These are phyloP conservation scores for Calliphora vicina DNA, from an alignment of 1,140 invertebrate genomes.

Conservation along the genomic window DNA sequence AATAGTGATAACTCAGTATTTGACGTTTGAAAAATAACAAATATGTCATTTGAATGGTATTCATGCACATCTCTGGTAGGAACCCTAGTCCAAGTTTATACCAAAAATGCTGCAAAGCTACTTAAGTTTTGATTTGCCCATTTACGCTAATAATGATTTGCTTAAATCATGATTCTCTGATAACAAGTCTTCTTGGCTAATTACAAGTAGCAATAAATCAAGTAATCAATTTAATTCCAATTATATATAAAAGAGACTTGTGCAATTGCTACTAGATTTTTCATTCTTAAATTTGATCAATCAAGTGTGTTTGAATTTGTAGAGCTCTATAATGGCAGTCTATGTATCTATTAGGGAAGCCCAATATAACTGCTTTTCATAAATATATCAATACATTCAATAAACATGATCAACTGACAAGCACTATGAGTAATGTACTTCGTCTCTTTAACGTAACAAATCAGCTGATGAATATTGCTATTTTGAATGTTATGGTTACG, in stretches of 20 bases:
- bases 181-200: constrained; percentile 23
- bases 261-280: too few species aligned
- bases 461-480: too few species aligned
- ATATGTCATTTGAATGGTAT: neutral
- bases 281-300: neutral
- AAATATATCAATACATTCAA: too few species aligned
- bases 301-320: neutral
- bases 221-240: constrained; percentile 64
- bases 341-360: too few species aligned
- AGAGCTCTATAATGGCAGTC: neutral
- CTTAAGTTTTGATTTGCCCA: neutral
- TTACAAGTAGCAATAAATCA: constrained; percentile 63
- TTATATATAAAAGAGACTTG: constrained; percentile 50
- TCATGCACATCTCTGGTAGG: neutral
- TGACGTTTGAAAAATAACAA: neutral
- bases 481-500: too few species aligned
- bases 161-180: too few species aligned
- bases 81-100: too few species aligned
- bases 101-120: neutral
- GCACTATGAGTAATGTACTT: neutral
- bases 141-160: neutral
- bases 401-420: constrained; percentile 3
- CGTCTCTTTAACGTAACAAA: too few species aligned
- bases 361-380: too few species aligned
- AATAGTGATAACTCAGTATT: neutral